Conservation (phyloP, 2,113 vertebrate species). For the Hippolais icterina region DNA sequence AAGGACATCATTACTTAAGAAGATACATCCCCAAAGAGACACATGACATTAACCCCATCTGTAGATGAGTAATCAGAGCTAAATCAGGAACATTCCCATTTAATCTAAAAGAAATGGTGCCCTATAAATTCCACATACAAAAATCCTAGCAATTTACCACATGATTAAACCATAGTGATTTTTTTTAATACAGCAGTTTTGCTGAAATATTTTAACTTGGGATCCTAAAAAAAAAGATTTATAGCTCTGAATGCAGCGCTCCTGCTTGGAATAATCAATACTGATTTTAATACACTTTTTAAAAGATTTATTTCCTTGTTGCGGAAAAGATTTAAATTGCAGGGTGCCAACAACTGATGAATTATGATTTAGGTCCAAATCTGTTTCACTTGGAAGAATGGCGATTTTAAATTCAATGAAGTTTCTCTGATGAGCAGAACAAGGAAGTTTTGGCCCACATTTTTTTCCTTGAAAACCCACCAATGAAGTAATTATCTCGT, state of each 20-base stretch:
- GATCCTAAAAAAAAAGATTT: slow-evolving; percentile 40
- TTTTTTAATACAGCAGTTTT: slow-evolving; percentile 33
- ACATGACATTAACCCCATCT: slow-evolving; percentile 60
- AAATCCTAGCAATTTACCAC: slow-evolving; percentile 60
- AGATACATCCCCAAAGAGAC: slow-evolving; percentile 47
- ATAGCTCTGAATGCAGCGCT: background rate
- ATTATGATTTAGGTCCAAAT: slow-evolving; percentile 62
- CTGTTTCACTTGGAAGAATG: slow-evolving; percentile 21
- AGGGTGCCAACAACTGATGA: slow-evolving; percentile 38
- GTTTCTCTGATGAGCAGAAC: slow-evolving; percentile 32
- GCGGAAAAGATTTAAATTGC: slow-evolving; percentile 57
- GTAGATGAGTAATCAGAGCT: slow-evolving; percentile 58
- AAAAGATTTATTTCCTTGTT: slow-evolving; percentile 66
- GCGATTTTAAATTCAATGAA: slow-evolving; percentile 51
- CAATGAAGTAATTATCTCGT: slow-evolving; percentile 42
- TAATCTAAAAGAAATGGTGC: slow-evolving; percentile 42
- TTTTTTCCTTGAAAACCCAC: slow-evolving; percentile 21
- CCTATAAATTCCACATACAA: slow-evolving; percentile 57
- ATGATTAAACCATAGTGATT: slow-evolving; percentile 51
- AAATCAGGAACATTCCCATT: slow-evolving; percentile 47
- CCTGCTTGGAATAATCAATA: slow-evolving; percentile 65
- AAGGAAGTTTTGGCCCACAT: slow-evolving; percentile 27
- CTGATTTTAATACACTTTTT: slow-evolving; percentile 58
- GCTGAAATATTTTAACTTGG: slow-evolving; percentile 38
- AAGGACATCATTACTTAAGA: slow-evolving; percentile 46